phyloP scores from a whole-genome alignment of 2,888 invertebrate species.

The Calameuta filiformis region DNA sequence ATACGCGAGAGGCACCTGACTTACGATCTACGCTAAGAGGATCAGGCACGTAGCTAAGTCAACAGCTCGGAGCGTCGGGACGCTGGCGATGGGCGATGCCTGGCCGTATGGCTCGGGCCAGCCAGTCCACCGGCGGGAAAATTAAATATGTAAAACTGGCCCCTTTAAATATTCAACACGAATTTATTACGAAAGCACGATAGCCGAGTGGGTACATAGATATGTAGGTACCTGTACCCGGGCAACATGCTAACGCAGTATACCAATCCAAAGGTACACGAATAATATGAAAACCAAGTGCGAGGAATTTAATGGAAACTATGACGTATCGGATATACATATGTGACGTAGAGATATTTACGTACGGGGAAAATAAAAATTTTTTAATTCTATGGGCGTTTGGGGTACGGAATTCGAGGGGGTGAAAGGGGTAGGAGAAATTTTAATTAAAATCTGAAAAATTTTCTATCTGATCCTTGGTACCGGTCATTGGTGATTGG shows the following conservation, averaged over 20 bases:
- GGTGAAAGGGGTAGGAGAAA: background rate
- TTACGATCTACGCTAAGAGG: constrained; percentile 12
- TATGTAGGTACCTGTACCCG: background rate
- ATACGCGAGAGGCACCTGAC: constrained; percentile 6
- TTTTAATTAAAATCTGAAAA: background rate
- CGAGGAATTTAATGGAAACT: background rate
- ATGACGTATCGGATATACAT: background rate
- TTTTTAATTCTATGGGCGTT: background rate
- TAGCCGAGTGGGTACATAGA: constrained; percentile 7
- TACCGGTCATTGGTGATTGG: background rate
- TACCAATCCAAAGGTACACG: background rate
- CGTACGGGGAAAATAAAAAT: background rate
- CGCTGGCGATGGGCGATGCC: background rate
- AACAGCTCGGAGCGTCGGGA: constrained; percentile 26
- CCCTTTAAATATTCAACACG: constrained; percentile 34
- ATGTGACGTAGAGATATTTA: background rate
- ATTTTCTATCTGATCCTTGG: background rate
- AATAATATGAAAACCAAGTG: background rate
- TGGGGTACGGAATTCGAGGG: background rate
- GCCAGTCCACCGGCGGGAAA: constrained; percentile 16
- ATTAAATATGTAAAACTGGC: constrained; percentile 40
- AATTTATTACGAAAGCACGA: constrained; percentile 40
- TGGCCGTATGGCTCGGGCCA: background rate
- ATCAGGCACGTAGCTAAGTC: constrained; percentile 27
- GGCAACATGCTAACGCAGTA: background rate